Percentiles rank a stretch among this genome's conserved stretches.
Conservation (phyloP, 2,888 invertebrate species). For the Chymomyza caudatula region DNA sequence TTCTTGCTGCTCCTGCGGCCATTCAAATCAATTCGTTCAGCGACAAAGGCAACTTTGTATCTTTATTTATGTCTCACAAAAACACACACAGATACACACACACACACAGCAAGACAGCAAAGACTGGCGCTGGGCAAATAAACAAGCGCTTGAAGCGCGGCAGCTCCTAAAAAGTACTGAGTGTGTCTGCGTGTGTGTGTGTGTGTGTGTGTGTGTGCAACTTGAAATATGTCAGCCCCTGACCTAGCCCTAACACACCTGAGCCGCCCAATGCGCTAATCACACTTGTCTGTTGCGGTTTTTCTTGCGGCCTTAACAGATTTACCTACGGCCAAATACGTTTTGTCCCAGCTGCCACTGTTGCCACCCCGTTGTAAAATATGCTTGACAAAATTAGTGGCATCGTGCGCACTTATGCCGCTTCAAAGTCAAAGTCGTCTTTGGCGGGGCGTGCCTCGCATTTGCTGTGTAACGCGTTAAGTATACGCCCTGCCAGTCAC, state of each 20-base stretch:
- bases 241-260: neutral
- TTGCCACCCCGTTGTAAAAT: neutral
- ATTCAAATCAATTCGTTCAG: conserved; percentile 63
- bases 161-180: neutral
- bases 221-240: neutral
- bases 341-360: neutral
- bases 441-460: neutral
- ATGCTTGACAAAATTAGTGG: neutral
- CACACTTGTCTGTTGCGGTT: neutral
- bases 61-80: neutral
- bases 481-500: neutral
- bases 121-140: conserved; percentile 16
- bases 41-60: conserved; percentile 6
- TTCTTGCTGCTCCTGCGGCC: conserved; percentile 37
- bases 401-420: neutral
- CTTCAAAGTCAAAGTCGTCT: neutral
- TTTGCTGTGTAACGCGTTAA: neutral
- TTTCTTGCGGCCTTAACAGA: conserved; percentile 1
- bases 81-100: too few species aligned
- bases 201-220: neutral
- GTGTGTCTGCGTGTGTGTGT: too few species aligned
- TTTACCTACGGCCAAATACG: neutral
- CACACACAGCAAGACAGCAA: neutral
- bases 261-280: neutral
- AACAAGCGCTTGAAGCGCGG: neutral